Conservation (phyloP, 2,797 vertebrate genomes). For the Pipistrellus pipistrellus region DNA sequence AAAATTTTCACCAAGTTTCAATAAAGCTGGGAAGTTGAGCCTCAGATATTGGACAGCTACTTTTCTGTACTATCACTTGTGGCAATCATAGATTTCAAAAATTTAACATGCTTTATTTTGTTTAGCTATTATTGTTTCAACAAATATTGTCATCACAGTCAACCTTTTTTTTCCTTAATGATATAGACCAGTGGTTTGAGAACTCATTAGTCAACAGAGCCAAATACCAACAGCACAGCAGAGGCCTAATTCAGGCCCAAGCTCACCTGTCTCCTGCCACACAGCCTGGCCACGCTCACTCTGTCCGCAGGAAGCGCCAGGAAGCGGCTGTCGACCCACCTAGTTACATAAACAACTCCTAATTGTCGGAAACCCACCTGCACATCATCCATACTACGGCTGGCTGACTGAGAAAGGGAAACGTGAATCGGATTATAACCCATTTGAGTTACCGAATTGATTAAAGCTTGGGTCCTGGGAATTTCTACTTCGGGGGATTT, state of each 20-base stretch:
- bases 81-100: constrained; percentile 4
- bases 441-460: background rate
- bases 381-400: background rate
- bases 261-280: background rate
- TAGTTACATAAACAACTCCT: background rate
- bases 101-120: background rate
- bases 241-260: background rate
- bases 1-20: background rate
- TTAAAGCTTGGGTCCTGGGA: background rate
- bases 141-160: background rate
- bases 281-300: background rate
- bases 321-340: background rate
- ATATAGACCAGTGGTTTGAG: background rate
- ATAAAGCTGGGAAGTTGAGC: background rate
- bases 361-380: background rate
- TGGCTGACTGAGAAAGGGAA: background rate
- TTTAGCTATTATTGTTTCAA: background rate
- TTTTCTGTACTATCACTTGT: background rate
- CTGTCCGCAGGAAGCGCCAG: background rate
- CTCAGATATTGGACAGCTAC: background rate
- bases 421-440: background rate
- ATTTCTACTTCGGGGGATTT: background rate
- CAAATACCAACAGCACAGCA: too few relatives aligned
- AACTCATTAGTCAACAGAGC: too few relatives aligned
- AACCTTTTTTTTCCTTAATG: constrained; percentile 14